phyloP scores from a whole-genome alignment of 2,113 vertebrate genomes.

The Tympanuchus pallidicinctus region DNA sequence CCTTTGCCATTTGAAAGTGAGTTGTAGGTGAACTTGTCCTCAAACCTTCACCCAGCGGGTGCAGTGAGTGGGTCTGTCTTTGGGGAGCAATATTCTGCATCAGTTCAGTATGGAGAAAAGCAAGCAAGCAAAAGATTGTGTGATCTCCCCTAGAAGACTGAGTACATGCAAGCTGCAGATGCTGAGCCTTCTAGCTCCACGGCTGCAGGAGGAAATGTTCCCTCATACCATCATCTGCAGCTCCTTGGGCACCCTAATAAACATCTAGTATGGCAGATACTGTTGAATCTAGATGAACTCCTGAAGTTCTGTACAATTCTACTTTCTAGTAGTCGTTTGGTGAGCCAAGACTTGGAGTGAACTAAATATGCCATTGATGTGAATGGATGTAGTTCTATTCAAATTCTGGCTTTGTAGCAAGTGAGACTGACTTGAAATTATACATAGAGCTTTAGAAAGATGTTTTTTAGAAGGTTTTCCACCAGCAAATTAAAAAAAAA shows the following conservation, averaged over 20 bases:
- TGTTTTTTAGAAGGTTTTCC: neutral
- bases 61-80: no score
- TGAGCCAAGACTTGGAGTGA: neutral
- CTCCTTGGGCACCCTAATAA: neutral
- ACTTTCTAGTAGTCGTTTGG: neutral
- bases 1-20: constrained; percentile 86
- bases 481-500: neutral
- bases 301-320: neutral
- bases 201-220: neutral
- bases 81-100: neutral
- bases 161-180: neutral
- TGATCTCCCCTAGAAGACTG: neutral
- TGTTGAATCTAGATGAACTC: neutral
- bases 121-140: neutral
- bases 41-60: neutral
- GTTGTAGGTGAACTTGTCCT: neutral
- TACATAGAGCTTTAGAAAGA: neutral
- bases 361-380: accelerated
- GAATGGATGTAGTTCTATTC: neutral
- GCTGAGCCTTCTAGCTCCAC: neutral
- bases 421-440: neutral
- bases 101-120: neutral
- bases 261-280: neutral
- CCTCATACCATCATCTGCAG: neutral
- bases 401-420: neutral